Base-by-base conservation (phyloP, 2,888 invertebrate genomes). In the Metopia argyrocephala region DNA sequence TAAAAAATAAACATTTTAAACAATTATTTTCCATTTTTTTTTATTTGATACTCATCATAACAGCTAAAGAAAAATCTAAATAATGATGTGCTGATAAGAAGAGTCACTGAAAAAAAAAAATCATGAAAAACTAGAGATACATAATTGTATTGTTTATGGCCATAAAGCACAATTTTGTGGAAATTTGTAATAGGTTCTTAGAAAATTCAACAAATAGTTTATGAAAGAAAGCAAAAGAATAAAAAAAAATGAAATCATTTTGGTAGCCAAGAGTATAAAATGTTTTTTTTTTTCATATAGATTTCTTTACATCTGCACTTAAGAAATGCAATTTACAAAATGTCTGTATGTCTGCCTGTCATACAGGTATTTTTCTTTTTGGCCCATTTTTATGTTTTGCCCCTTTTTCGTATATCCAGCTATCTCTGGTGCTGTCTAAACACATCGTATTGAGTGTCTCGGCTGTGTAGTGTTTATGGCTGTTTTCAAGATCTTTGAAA, bases 71-170 rank as follows among this genome's bases (percentile, higher is more conserved):
- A 38, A 38, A 12, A 38, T 38, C 38, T 38, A 38, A 38, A 38
- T 38, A 38, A 38, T 38, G 38, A 38, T 38, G 38, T 38, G 38
- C 38, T 38, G 38, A 38, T 38, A 38, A 38, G 38, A 38, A 12
- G n/a, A n/a, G n/a, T n/a, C 38, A 5, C 12, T 9, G 12, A 0
- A 38, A 38, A 38, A 38, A 15, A 12, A 4, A 15, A 3, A 12
- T 45, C 21, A 25, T 31, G 54, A 66, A 38, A 38, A 38, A 3
- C 4, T 65, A 28, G 56, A 69, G 52, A 76, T 71, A 78, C 71
- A 78, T 23, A 65, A 52, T 61, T 45, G 23, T 59, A 45, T 46
- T 28, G n/a, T 70, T 64, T 70, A 45, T 64, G 64, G 52, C 50
- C 50, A 23, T 59, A 28, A 59, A 57, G 20, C 54, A 61, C 54